Base-by-base conservation (phyloP, 2,888 invertebrate genomes). In the Blomia tropicalis region DNA sequence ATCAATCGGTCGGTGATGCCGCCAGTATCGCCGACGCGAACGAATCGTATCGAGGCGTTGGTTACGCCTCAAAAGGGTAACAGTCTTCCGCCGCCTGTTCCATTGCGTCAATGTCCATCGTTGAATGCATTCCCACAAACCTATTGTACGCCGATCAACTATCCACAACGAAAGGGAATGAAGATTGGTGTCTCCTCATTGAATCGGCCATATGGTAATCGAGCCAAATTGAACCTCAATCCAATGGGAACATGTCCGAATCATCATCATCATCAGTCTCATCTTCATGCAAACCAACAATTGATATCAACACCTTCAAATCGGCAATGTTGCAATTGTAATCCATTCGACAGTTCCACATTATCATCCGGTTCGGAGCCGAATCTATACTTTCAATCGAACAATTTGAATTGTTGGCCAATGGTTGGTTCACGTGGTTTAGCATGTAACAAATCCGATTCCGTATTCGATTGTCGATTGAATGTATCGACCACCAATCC, bases 141-240 rank as follows among this genome's bases (percentile, higher is more conserved):
- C 5, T 27, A 5, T 19, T 30, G 11, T 25, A 36, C 62, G n/a
- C 14, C 54, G 22, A 22, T 30, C 11, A 43, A 7, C 14, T 29
- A 36, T 29, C 47, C 53, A 23, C 62, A 62, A 7, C 54, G 62
- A 62, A 62, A 36, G 29, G 32, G 54, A 7, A 58, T 65, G n/a
- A 60, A 64, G 17, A 67, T 67, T 23, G 67, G 67, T 11, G 64
- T 67, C 1, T 66, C 66, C 2, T 67, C 67, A 17, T 58, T 67
- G 2, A 65, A 60, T 17, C 53, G 67, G 7, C 51, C 51, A 14
- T 47, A 47, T 19, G 51, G 11, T 11, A 27, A 27, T 14, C 22
- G 51, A 27, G n/a, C 51, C 23, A 47, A 47, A 27, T n/a, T 11
- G 7, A 11, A 7, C 23, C 51, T 47, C 7, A 7, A 11, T 14